Evolutionary conservation across 2,888 invertebrate species (phyloP).

Genomic region (Pogonocherus hispidulus): DNA sequence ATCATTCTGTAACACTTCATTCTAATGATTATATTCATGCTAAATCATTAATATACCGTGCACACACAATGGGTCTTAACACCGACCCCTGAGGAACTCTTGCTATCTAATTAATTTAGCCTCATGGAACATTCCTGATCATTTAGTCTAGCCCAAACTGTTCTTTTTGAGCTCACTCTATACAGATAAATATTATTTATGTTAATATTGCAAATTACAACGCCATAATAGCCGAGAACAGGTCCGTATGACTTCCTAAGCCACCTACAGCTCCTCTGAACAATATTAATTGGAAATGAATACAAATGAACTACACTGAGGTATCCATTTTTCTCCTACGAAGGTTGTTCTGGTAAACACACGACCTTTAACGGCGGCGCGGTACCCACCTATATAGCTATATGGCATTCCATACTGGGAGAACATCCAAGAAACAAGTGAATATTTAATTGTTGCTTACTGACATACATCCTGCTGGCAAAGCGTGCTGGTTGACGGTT

Average conservation of each 20-base stretch:
- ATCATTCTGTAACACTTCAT: no score
- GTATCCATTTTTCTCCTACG: constrained; percentile 10
- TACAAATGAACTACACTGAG: neutral
- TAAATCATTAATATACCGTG: no score
- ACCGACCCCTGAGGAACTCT: no score
- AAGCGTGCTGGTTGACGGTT: no score
- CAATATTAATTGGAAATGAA: neutral
- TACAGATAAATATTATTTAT: neutral
- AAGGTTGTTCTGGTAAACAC: constrained; percentile 22
- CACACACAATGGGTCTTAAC: no score
- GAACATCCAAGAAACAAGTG: constrained; percentile 1
- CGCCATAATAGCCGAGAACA: neutral
- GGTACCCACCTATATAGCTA: constrained; percentile 12
- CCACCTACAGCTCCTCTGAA: constrained; percentile 1
- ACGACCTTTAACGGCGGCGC: constrained; percentile 19
- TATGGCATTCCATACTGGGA: constrained; percentile 18
- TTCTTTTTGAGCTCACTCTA: no score
- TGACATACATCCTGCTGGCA: no score
- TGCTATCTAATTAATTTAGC: no score
- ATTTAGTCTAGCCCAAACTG: no score
- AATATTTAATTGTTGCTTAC: no score
- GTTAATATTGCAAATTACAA: neutral
- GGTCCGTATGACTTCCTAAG: constrained; percentile 6
- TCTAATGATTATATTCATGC: no score
- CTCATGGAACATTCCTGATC: no score